Evolutionary conservation across 2,797 vertebrate genomes (phyloP).

Genomic region (Megaceryle alcyon): DNA sequence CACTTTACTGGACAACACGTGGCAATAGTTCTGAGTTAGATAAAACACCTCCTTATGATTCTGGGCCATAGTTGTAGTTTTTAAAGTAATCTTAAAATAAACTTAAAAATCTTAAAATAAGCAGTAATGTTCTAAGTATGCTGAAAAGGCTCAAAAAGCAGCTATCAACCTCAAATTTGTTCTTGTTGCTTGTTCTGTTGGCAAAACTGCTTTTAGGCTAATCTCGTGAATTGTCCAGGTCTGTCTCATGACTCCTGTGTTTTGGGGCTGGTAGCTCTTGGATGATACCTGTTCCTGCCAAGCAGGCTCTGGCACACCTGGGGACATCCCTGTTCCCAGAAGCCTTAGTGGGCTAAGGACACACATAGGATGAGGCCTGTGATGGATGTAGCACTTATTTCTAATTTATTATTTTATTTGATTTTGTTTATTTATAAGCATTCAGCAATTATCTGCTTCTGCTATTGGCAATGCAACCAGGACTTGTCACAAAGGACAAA

Average conservation of each 20-base stretch:
- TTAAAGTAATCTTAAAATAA: slow-evolving; percentile 47
- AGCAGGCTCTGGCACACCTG: not conserved
- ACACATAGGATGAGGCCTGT: not conserved
- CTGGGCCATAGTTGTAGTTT: not conserved
- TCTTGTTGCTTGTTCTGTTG: not conserved
- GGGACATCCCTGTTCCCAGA: not conserved
- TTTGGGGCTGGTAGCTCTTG: not conserved
- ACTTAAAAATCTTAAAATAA: slow-evolving; percentile 43
- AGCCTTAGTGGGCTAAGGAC: not conserved
- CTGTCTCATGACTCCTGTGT: not conserved
- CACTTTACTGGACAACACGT: not conserved
- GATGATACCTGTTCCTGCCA: fast-evolving
- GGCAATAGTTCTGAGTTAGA: not conserved
- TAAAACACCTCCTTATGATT: not conserved
- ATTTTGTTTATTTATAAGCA: not conserved
- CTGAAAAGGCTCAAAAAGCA: slow-evolving; percentile 12
- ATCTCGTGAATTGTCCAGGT: not conserved
- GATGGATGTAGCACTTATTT: not conserved
- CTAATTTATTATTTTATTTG: not conserved
- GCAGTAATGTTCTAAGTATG: not conserved
- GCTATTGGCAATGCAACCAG: not conserved
- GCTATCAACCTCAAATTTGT: not conserved
- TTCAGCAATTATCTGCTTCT: not conserved
- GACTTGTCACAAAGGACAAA: not conserved
- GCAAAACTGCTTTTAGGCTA: not conserved